These are phyloP conservation scores for Pseudeuparius sepicola DNA, from an alignment of 2,888 invertebrate genomes.

Conservation along the genomic window DNA sequence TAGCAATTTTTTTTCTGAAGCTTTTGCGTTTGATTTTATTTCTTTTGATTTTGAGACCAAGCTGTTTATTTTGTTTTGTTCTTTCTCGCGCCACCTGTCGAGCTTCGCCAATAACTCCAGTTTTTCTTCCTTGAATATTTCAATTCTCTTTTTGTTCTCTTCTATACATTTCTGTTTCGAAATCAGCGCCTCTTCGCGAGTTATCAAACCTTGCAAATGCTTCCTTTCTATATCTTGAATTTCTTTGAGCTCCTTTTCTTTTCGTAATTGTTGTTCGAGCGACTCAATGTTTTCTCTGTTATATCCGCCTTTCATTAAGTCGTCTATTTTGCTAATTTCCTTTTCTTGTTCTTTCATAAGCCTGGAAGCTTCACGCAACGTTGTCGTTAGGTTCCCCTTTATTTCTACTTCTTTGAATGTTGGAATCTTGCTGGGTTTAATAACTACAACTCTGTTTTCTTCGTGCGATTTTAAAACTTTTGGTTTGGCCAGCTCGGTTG, in stretches of 20 bases:
- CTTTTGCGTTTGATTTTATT: conserved; percentile 42
- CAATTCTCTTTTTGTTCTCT: conserved; percentile 43
- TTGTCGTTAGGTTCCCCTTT: conserved; percentile 43
- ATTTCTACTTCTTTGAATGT: conserved; percentile 28
- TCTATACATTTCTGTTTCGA: conserved; percentile 44
- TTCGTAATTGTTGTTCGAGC: conserved; percentile 40
- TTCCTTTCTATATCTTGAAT: conserved; percentile 47
- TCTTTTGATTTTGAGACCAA: conserved; percentile 41
- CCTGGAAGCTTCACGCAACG: conserved; percentile 44
- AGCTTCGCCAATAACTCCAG: conserved; percentile 42
- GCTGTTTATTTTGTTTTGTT: conserved; percentile 43
- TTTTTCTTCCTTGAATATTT: conserved; percentile 43
- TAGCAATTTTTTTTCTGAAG: conserved; percentile 43
- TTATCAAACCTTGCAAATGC: conserved; percentile 48
- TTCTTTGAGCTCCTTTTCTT: conserved; percentile 42
- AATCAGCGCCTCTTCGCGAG: conserved; percentile 49
- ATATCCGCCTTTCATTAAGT: conserved; percentile 41
- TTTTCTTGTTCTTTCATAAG: conserved; percentile 41
- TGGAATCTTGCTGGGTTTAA: conserved; percentile 17
- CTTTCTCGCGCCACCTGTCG: conserved; percentile 42
- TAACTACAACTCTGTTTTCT: conserved; percentile 5
- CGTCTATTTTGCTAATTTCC: conserved; percentile 44
- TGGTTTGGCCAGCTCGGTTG: too few relatives aligned
- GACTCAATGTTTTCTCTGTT: conserved; percentile 39
- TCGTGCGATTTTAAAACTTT: too few relatives aligned